Evolutionary conservation across 1,140 invertebrate species (phyloP).

Genomic region (Scaptomyza montana): DNA sequence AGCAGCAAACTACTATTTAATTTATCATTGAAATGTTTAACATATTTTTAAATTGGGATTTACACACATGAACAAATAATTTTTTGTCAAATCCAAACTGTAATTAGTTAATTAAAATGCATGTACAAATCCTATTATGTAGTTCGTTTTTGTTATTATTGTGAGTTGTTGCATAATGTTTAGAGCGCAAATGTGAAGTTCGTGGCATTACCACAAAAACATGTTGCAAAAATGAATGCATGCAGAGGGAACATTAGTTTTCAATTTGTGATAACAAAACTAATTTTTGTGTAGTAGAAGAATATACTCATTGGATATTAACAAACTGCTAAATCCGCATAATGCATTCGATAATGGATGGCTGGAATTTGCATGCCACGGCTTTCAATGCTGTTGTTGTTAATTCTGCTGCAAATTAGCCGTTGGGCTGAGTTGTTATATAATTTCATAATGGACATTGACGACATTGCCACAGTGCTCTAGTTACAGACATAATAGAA

Average conservation of each 20-base stretch:
- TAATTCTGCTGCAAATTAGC: slow-evolving; percentile 22
- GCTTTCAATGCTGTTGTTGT: background rate
- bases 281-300: slow-evolving; percentile 22
- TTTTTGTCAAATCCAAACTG: background rate
- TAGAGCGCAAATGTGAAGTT: slow-evolving; percentile 32
- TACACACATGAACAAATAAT: too few relatives aligned
- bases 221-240: slow-evolving; percentile 5
- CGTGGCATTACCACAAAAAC: slow-evolving; percentile 25
- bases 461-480: slow-evolving; percentile 12
- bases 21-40: too few relatives aligned
- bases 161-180: slow-evolving; percentile 25
- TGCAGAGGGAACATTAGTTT: slow-evolving; percentile 36
- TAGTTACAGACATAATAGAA: slow-evolving; percentile 33
- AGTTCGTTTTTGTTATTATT: background rate
- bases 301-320: slow-evolving; percentile 15
- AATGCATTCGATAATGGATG: slow-evolving; percentile 25
- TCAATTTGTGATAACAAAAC: slow-evolving; percentile 44
- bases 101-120: slow-evolving; percentile 38
- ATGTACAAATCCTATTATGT: background rate
- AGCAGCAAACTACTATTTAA: too few relatives aligned
- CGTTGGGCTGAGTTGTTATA: slow-evolving; percentile 15
- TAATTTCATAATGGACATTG: slow-evolving; percentile 41
- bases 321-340: slow-evolving; percentile 28
- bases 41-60: too few relatives aligned
- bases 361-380: background rate